Evolutionary conservation across 2,888 invertebrate species (phyloP).

Genomic region (Meiosimyza platycephala): DNA sequence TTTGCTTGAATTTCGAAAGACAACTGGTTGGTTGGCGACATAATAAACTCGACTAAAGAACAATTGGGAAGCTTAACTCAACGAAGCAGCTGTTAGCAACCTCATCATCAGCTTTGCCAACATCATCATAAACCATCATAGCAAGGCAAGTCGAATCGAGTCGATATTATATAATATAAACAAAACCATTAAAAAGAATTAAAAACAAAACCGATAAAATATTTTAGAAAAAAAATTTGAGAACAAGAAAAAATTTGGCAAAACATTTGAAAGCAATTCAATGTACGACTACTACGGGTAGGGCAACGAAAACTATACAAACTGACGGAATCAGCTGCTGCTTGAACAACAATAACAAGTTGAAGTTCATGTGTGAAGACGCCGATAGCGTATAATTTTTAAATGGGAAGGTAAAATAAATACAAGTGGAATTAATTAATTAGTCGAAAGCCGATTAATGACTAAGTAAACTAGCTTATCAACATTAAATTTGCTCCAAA

Average conservation of each 20-base stretch:
- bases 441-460: neutral
- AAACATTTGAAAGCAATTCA: neutral
- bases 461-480: neutral
- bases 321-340: neutral
- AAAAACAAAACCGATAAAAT: neutral
- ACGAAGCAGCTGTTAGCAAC: too few relatives aligned
- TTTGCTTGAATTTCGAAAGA: too few relatives aligned
- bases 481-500: too few relatives aligned
- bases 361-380: too few relatives aligned
- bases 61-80: too few relatives aligned
- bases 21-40: too few relatives aligned
- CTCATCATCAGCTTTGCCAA: too few relatives aligned
- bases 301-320: neutral
- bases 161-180: neutral
- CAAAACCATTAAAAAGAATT: neutral
- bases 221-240: neutral
- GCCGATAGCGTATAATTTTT: too few relatives aligned
- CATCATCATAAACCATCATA: neutral
- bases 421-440: neutral
- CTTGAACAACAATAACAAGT: too few relatives aligned
- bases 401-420: neutral
- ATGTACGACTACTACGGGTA: neutral
- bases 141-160: neutral
- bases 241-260: slow-evolving; percentile 12
- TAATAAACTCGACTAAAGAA: too few relatives aligned